Conservation (phyloP, 2,888 invertebrate genomes). For the Panopea generosa region DNA sequence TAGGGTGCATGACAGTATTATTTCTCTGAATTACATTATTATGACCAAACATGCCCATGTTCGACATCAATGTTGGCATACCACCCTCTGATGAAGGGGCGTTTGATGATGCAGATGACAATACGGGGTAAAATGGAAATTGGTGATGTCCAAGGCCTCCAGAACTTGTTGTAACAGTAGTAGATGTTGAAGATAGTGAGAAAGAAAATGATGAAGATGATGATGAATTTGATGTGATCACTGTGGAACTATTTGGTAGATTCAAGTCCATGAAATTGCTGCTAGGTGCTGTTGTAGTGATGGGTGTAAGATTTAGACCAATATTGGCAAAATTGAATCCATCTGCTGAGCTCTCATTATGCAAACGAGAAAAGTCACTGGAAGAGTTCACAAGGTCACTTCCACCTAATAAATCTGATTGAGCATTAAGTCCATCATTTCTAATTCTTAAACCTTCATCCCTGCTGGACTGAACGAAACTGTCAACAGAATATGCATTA, state of each 20-base stretch:
- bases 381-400: slow-evolving; percentile 51
- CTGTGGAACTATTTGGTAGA: slow-evolving; percentile 60
- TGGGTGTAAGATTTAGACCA: slow-evolving; percentile 75
- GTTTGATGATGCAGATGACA: slow-evolving; percentile 48
- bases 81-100: slow-evolving; percentile 46
- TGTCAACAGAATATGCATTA: slow-evolving; percentile 78
- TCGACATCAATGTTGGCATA: slow-evolving; percentile 50
- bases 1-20: slow-evolving; percentile 56
- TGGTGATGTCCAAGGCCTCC: slow-evolving; percentile 60
- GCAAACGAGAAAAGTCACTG: slow-evolving; percentile 60
- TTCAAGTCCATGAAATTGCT: slow-evolving; percentile 68
- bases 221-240: slow-evolving; percentile 53
- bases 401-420: slow-evolving; percentile 43
- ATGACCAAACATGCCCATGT: slow-evolving; percentile 47
- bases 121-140: slow-evolving; percentile 67
- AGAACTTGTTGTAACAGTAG: slow-evolving; percentile 63
- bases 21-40: slow-evolving; percentile 59
- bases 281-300: slow-evolving; percentile 65
- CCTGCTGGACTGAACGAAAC: slow-evolving; percentile 75
- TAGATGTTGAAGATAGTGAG: slow-evolving; percentile 60
- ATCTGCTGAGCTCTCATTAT: slow-evolving; percentile 67
- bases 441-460: slow-evolving; percentile 51
- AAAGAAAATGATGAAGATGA: slow-evolving; percentile 67
- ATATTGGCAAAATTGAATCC: slow-evolving; percentile 78
- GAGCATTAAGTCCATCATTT: slow-evolving; percentile 37